A percentile compares a stretch with the other conserved stretches of the same genome.
These are phyloP conservation scores for Anabacerthia variegaticeps DNA, from an alignment of 2,797 vertebrate genomes.

Conservation along the genomic window DNA sequence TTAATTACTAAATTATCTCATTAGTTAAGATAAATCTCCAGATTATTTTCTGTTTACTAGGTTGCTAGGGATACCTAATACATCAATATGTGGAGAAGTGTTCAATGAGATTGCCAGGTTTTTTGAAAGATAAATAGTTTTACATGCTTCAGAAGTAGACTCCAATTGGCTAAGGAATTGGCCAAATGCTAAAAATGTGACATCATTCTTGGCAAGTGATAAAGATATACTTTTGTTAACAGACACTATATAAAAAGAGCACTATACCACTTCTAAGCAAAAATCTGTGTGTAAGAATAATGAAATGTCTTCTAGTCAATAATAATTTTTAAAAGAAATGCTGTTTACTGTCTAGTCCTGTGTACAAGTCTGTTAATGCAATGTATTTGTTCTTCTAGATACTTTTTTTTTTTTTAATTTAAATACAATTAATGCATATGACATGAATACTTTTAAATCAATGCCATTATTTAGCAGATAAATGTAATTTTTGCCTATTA, in stretches of 20 bases:
- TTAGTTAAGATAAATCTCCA: slow-evolving; percentile 70
- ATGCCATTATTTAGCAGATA: neutral
- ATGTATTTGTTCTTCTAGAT: neutral
- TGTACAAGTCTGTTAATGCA: neutral
- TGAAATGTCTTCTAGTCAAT: neutral
- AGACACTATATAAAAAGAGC: slow-evolving; percentile 62
- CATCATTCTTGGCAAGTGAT: slow-evolving; percentile 92
- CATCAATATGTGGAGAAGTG: slow-evolving; percentile 87
- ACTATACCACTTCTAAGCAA: slow-evolving; percentile 63
- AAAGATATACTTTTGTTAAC: slow-evolving; percentile 86
- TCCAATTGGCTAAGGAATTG: slow-evolving; percentile 86
- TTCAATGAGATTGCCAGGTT: slow-evolving; percentile 81
- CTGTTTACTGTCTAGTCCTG: neutral
- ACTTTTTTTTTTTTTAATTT: neutral
- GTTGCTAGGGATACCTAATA: slow-evolving; percentile 91
- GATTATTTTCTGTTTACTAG: slow-evolving; percentile 89
- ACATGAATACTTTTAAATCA: slow-evolving; percentile 26
- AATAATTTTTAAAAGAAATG: neutral
- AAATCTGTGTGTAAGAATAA: slow-evolving; percentile 45
- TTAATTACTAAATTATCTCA: slow-evolving; percentile 66
- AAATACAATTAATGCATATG: neutral
- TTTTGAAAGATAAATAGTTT: slow-evolving; percentile 94
- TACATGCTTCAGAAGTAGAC: slow-evolving; percentile 88
- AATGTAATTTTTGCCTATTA: slow-evolving; percentile 24
- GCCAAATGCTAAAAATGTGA: slow-evolving; percentile 85